These are phyloP conservation scores for Peromyscus eremicus DNA, from an alignment of 2,797 vertebrate genomes.

Conservation along the genomic window DNA sequence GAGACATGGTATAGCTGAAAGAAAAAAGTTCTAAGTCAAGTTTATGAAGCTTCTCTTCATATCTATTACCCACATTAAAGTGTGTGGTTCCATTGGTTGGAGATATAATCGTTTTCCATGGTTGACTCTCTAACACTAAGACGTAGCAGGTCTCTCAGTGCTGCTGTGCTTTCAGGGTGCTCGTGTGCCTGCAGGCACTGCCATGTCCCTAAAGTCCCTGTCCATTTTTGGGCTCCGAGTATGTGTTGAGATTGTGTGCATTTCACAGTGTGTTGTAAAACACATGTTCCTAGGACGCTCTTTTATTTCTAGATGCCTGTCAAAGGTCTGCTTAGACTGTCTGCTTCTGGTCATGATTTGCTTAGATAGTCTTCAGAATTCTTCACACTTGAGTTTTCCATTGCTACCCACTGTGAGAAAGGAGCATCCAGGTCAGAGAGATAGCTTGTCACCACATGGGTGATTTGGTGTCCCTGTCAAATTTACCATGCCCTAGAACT, in stretches of 20 bases:
- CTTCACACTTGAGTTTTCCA: constrained; percentile 17
- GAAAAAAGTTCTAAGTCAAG: constrained; percentile 8
- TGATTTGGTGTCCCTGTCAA: not conserved
- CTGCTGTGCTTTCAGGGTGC: not conserved
- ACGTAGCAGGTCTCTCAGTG: not conserved
- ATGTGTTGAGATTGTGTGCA: not conserved
- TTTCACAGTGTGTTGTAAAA: not conserved
- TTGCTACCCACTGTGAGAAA: constrained; percentile 14
- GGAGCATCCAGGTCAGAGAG: not conserved
- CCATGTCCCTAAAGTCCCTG: not conserved
- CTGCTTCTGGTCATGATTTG: not conserved
- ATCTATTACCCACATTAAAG: not conserved
- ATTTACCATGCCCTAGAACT: not conserved
- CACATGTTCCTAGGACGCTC: not conserved
- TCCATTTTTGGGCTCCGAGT: not conserved
- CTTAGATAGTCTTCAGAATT: not conserved
- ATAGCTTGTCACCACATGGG: not conserved
- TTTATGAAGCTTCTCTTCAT: not conserved
- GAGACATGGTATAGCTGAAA: not conserved
- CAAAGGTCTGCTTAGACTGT: not conserved
- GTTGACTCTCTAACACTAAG: not conserved
- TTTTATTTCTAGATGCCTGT: not conserved
- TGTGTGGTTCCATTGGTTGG: not conserved
- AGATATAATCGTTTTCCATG: not conserved
- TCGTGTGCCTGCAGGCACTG: not conserved